A percentile compares a stretch with the other conserved stretches of the same genome.
These are phyloP conservation scores for Cuniculus paca DNA, from an alignment of 2,797 vertebrate genomes.

Conservation along the genomic window DNA sequence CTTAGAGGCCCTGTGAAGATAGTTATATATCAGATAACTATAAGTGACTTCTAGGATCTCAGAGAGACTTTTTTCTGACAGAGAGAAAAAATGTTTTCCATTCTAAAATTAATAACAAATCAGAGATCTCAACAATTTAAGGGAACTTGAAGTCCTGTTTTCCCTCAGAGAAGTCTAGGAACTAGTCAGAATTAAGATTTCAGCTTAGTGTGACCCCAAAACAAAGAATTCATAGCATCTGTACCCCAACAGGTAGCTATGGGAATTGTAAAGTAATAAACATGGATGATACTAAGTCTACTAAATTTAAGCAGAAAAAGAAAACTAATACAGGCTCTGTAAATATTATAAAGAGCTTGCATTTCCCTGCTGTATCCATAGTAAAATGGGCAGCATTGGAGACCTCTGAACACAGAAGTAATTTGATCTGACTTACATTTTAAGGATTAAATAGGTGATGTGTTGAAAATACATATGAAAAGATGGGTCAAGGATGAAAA, in stretches of 20 bases:
- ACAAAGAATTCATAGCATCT: neutral
- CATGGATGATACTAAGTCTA: neutral
- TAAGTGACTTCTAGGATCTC: neutral
- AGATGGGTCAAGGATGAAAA: fast-evolving
- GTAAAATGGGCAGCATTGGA: neutral
- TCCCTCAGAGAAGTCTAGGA: neutral
- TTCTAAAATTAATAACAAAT: neutral
- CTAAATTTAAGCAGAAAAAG: neutral
- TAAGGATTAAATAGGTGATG: neutral
- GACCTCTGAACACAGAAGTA: neutral
- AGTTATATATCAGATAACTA: neutral
- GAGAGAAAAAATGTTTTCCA: neutral
- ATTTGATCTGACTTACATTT: neutral
- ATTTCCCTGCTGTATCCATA: neutral
- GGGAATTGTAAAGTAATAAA: neutral
- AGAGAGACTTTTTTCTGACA: neutral
- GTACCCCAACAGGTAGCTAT: fast-evolving
- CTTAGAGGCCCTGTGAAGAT: neutral
- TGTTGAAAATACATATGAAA: neutral
- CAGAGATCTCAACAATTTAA: neutral
- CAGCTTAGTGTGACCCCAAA: neutral
- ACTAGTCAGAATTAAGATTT: no score
- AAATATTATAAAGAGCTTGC: neutral
- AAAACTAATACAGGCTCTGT: neutral
- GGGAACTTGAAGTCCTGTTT: neutral